A percentile compares a stretch with the other conserved stretches of the same genome.
These are phyloP conservation scores for Grammomys surdaster DNA, from an alignment of 2,113 vertebrate species.

Conservation along the genomic window DNA sequence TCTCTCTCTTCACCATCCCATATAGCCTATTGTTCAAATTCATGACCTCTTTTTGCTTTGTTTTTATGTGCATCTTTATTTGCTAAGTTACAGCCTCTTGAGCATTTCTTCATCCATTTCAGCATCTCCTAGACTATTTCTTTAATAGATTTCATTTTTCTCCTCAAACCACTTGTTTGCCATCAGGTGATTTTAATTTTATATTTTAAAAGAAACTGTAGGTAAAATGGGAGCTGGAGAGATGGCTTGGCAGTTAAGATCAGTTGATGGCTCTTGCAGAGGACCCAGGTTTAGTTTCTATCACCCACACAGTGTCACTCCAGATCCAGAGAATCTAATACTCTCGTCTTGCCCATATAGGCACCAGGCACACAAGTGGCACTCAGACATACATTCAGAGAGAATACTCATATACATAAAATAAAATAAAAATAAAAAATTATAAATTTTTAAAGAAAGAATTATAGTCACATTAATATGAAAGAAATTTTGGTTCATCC, in stretches of 20 bases:
- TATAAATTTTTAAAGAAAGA: neutral
- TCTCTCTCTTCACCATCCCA: neutral
- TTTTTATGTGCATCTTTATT: neutral
- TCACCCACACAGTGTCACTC: neutral
- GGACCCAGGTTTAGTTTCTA: neutral
- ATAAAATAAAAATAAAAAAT: neutral
- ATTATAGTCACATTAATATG: constrained; percentile 37
- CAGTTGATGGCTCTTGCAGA: neutral
- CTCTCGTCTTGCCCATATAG: neutral
- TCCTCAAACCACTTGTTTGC: constrained; percentile 41
- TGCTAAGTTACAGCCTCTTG: neutral
- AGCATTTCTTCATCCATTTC: neutral
- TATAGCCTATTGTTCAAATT: neutral
- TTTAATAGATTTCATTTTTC: constrained; percentile 43
- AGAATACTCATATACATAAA: neutral
- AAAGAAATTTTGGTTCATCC: constrained; percentile 56
- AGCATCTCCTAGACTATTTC: neutral
- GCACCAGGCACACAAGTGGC: neutral
- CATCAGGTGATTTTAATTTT: constrained; percentile 44
- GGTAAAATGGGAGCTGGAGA: neutral
- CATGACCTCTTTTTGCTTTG: too few relatives aligned
- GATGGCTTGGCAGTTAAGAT: neutral
- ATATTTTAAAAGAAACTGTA: neutral
- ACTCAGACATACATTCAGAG: neutral
- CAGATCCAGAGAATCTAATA: neutral